Base-by-base conservation (phyloP, 2,797 vertebrate genomes). In the Sciurus carolinensis region DNA sequence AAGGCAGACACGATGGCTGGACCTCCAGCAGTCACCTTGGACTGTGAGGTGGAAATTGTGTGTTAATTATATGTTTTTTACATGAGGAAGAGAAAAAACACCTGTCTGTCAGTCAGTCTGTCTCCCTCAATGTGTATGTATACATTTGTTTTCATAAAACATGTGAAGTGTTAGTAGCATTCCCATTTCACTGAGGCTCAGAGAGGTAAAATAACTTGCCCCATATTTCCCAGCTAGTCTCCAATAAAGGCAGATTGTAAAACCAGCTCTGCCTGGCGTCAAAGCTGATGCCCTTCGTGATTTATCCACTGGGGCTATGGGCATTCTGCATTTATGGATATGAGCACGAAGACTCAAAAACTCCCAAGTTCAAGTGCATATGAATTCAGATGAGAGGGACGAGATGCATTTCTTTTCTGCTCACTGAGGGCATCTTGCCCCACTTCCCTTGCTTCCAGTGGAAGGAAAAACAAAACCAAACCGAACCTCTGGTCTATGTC, bases 401-500 rank as follows among this genome's bases (percentile, higher is more conserved):
- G 33, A 54, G 89, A 80, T 17, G 22, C 17, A 73, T 87, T 95
- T 90, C 59, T 59, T 69, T 67, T 28, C 66, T 93, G 28, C 47
- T 73, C 54, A 82, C 66, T 33, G 59, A 95, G 52, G 83, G 76
- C 52, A 87, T 72, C 80, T 87, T 91, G 86, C 17, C 90, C 92
- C 95, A 82, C 81, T 92, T 95, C 82, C 22, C 24, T 71, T 89
- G 66, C 52, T 47, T 97, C 36, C 28, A 73, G 85, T 84, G 57
- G 36, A 91, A 75, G 4, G 50, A 7, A 82, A 64, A 39, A 42
- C 28, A 67, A 52, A 54, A 62, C 73, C 10, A n/a, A n/a, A 79
- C 50, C 28, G 28, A 28, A 64, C 52, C 50, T 72, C 54, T 47
- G 39, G 79, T 54, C 92, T 87, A 18, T 33, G 42, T 85, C 54